Evolutionary conservation across 2,888 invertebrate species (phyloP), one percentile per base, ranked within the genome.

Genomic region (Odontocerum albicorne): DNA sequence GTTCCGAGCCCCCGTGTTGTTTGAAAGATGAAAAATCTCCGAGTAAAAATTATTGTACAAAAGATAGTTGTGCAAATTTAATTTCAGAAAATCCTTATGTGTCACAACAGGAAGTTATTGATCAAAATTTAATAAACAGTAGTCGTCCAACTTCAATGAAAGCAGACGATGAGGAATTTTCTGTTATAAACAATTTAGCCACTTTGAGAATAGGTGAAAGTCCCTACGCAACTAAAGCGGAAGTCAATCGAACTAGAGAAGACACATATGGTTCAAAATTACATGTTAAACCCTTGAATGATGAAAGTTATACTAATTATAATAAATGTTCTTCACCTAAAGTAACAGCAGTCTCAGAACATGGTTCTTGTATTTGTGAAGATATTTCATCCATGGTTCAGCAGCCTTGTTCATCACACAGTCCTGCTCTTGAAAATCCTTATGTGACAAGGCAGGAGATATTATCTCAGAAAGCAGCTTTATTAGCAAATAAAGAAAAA

Each of bases 381-480:
- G 40, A 61, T 35, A 56, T 61, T 38, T 61, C 61, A 2, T 38
- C 50, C 2, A 53, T 52, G 4, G 42, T 54, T 3, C 55, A 52
- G 7, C 44, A 51, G 22, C 51, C 58, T 12, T 58, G 56, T 36
- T 42, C 53, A 8, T 47, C 49, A 17, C 20, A 22, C 20, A 39
- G 40, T 32, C 72, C 75, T 16, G 74, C 76, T 1, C 73, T 74
- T 10, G 77, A 79, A 66, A 77, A 77, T 62, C 73, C 77, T 19
- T 78, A 78, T 58, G 78, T 79, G 7, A 71, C 77, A 0, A 76
- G 71, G 65, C 78, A 79, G 66, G 78, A 79, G 67, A 79, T 79
- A 55, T 65, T 79, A 13, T 71, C 74, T 8, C 78, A 79, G 63
- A 79, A 79, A 67, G 78, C 77, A 10, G 77, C 77, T 13, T 66